A percentile compares a stretch with the other conserved stretches of the same genome.
Conservation (phyloP, 2,113 vertebrate genomes). For the Phylloscopus trochiloides region DNA sequence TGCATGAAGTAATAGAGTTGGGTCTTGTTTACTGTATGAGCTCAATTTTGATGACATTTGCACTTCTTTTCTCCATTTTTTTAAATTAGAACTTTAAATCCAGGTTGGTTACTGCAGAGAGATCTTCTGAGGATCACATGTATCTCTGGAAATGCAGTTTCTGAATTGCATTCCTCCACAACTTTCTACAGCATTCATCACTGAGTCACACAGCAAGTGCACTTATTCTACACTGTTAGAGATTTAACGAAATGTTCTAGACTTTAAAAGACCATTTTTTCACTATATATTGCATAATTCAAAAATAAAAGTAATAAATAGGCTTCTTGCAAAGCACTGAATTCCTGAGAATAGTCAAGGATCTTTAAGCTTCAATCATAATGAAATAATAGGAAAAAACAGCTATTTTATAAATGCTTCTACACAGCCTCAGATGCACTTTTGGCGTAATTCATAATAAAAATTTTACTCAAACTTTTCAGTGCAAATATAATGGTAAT, state of each 20-base stretch:
- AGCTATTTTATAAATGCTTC: neutral
- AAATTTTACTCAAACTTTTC: neutral
- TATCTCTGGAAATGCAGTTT: neutral
- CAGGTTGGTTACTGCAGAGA: neutral
- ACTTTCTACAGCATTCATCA: neutral
- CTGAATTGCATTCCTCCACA: neutral
- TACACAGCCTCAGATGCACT: neutral
- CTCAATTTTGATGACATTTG: neutral
- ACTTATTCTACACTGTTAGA: neutral
- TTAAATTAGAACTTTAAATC: neutral
- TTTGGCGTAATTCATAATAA: neutral
- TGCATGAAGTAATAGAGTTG: neutral
- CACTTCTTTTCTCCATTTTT: neutral
- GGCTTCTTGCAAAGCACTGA: neutral
- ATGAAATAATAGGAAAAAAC: neutral
- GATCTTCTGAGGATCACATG: accelerated
- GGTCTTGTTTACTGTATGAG: neutral
- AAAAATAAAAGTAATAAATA: neutral
- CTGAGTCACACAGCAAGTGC: neutral
- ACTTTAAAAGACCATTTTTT: neutral
- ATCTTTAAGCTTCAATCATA: neutral
- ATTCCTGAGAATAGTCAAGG: neutral
- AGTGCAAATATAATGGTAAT: neutral
- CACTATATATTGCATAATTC: neutral
- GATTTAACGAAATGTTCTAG: neutral